phyloP scores from a whole-genome alignment of 2,888 invertebrate genomes.

The Willowsia nigromaculata region DNA sequence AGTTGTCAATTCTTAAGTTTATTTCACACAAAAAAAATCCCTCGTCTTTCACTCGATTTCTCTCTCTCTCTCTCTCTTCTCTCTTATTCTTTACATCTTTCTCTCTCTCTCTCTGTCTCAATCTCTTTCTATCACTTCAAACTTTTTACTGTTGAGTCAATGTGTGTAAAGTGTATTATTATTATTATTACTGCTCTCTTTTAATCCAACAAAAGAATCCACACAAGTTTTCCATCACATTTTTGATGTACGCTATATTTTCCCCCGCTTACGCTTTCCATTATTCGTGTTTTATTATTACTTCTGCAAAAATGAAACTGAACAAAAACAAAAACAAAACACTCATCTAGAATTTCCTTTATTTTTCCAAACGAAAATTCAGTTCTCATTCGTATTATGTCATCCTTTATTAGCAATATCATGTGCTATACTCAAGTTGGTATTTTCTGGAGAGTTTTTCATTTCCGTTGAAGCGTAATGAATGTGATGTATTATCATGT shows the following conservation, averaged over 20 bases:
- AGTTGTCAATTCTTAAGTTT: conserved; percentile 12
- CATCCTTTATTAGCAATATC: too few species aligned
- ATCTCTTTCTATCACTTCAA: neutral
- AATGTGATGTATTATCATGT: too few species aligned
- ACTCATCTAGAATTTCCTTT: too few species aligned
- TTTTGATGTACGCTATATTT: too few species aligned
- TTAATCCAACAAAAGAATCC: neutral
- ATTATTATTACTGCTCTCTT: neutral
- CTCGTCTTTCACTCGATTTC: conserved; percentile 65
- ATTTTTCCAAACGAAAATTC: too few species aligned
- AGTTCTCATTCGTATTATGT: too few species aligned
- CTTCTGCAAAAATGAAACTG: too few species aligned
- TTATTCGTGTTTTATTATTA: too few species aligned
- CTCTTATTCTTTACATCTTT: neutral
- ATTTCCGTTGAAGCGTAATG: neutral
- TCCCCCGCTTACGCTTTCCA: too few species aligned
- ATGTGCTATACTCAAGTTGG: too few species aligned
- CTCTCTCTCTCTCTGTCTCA: conserved; percentile 13
- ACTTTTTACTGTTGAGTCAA: neutral
- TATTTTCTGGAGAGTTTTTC: neutral
- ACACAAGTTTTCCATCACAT: neutral
- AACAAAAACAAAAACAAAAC: too few species aligned
- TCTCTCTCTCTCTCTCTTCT: conserved; percentile 55
- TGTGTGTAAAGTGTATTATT: neutral
- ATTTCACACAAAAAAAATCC: conserved; percentile 11